Conservation (phyloP, 2,797 vertebrate genomes). For the Propithecus deckenii region DNA sequence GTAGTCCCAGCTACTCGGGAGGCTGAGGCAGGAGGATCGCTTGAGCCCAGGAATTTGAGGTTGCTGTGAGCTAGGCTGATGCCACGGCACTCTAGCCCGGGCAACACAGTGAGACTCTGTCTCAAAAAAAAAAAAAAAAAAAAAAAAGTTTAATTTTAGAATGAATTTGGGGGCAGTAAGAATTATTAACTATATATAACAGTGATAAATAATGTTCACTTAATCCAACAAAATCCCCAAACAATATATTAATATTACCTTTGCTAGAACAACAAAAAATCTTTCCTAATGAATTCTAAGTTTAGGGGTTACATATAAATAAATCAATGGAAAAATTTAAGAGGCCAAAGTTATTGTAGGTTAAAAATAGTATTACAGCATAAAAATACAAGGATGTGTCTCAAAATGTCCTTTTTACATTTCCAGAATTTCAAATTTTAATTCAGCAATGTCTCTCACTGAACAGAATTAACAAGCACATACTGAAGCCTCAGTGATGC, state of each 20-base stretch:
- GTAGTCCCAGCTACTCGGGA: no score
- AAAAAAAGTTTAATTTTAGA: no score
- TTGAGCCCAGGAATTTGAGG: no score
- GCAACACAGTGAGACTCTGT: no score
- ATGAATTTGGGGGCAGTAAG: not conserved
- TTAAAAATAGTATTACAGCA: conserved; percentile 3
- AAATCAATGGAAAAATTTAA: conserved; percentile 51
- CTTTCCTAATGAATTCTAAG: conserved; percentile 28
- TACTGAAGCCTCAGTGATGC: not conserved
- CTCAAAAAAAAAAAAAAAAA: no score
- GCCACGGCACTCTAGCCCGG: no score
- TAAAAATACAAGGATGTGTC: not conserved
- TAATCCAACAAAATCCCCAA: conserved; percentile 8
- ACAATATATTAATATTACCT: not conserved
- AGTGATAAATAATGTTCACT: conserved; percentile 44
- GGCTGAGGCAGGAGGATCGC: no score
- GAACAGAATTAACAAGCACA: not conserved
- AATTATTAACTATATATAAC: not conserved
- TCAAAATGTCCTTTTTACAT: conserved; percentile 20
- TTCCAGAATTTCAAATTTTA: conserved; percentile 39
- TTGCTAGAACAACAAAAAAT: not conserved
- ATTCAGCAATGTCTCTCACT: not conserved
- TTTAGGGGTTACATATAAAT: conserved; percentile 3
- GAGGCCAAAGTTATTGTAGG: not conserved
- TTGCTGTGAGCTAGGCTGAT: no score